These are phyloP conservation scores for Epinephelus lanceolatus DNA, from an alignment of 2,113 vertebrate species.

Conservation along the genomic window DNA sequence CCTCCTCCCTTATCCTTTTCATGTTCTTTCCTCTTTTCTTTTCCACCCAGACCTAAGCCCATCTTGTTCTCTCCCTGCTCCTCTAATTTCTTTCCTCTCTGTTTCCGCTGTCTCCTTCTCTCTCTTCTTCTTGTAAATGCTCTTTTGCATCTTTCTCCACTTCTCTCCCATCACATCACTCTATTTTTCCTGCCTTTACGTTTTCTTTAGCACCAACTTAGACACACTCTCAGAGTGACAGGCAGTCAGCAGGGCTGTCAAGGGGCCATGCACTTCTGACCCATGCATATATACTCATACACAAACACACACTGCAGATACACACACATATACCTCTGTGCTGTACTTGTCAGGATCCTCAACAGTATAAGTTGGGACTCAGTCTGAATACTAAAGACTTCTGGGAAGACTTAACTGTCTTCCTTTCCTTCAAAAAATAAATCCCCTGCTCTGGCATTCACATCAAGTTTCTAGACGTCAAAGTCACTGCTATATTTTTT, in stretches of 20 bases:
- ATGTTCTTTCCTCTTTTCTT: neutral
- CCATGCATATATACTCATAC: slow-evolving; percentile 36
- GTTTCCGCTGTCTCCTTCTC: neutral
- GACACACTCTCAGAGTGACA: slow-evolving; percentile 48
- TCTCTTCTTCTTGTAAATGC: neutral
- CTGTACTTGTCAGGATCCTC: slow-evolving; percentile 62
- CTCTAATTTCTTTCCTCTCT: neutral
- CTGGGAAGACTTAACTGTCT: slow-evolving; percentile 29
- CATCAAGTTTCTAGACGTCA: slow-evolving; percentile 14
- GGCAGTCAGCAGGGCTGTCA: slow-evolving; percentile 49
- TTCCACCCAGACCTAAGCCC: neutral
- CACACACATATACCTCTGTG: slow-evolving; percentile 17
- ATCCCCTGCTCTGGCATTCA: neutral
- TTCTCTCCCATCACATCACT: neutral
- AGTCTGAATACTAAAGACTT: slow-evolving; percentile 60
- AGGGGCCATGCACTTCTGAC: slow-evolving; percentile 54
- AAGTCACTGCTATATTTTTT: neutral
- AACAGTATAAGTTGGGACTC: slow-evolving; percentile 27
- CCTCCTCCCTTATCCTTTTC: neutral
- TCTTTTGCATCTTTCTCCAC: neutral
- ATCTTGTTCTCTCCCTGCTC: neutral
- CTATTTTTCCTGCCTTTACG: neutral
- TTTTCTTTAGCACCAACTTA: neutral
- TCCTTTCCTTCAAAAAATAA: slow-evolving; percentile 37
- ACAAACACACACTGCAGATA: slow-evolving; percentile 18